phyloP scores from a whole-genome alignment of 2,113 vertebrate species.

The Corythoichthys haematopterus region DNA sequence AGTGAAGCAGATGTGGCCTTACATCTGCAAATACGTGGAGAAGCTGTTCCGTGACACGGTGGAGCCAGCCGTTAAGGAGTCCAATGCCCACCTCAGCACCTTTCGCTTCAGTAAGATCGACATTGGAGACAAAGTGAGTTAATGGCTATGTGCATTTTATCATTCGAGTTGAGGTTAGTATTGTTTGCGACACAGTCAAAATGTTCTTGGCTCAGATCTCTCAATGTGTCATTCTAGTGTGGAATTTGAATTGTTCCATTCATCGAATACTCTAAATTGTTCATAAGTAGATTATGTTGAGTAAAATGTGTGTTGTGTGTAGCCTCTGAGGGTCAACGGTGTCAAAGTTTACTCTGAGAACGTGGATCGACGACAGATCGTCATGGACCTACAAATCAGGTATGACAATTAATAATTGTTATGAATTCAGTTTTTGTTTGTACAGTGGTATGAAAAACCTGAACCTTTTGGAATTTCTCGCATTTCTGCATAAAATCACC shows the following conservation, averaged over 20 bases:
- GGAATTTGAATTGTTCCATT: no score
- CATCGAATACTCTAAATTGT: no score
- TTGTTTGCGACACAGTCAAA: background rate
- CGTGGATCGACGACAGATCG: conserved; percentile 94
- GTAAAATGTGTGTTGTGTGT: conserved; percentile 32
- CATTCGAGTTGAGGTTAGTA: background rate
- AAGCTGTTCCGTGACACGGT: conserved; percentile 92
- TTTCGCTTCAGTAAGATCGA: conserved; percentile 93
- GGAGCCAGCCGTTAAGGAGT: conserved; percentile 88
- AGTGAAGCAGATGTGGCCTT: conserved; percentile 96
- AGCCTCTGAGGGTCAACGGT: conserved; percentile 94
- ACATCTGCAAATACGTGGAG: conserved; percentile 90
- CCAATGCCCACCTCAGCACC: conserved; percentile 86
- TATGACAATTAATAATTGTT: conserved; percentile 34
- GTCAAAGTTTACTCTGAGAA: conserved; percentile 97
- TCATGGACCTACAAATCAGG: conserved; percentile 97
- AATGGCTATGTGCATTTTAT: background rate
- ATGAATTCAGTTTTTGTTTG: background rate
- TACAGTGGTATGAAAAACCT: background rate
- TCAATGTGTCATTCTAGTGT: no score
- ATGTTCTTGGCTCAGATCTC: background rate
- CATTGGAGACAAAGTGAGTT: conserved; percentile 86
- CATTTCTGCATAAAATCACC: no score
- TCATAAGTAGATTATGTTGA: background rate
- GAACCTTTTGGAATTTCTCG: no score